A percentile compares a stretch with the other conserved stretches of the same genome.
These are phyloP conservation scores for Latheticus oryzae DNA, from an alignment of 2,888 invertebrate genomes.

Conservation along the genomic window DNA sequence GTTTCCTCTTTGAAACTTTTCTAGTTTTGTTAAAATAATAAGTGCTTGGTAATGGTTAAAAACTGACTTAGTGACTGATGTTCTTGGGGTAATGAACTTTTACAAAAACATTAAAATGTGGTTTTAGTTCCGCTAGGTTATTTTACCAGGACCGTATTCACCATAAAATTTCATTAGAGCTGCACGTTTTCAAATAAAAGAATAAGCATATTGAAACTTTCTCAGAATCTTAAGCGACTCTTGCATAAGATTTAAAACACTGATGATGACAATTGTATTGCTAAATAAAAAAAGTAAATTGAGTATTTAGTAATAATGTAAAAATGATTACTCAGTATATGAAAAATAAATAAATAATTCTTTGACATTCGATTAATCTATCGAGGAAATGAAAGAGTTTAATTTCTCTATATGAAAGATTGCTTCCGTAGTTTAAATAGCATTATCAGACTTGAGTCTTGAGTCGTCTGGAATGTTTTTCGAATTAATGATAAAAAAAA, in stretches of 20 bases:
- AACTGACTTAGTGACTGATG: slow-evolving; percentile 38
- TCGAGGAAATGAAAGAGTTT: slow-evolving; percentile 3
- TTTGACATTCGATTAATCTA: not conserved
- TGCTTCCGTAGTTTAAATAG: slow-evolving; percentile 5
- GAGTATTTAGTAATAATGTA: not conserved
- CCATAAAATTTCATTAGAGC: slow-evolving; percentile 41
- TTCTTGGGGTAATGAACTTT: slow-evolving; percentile 44
- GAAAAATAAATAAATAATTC: no score
- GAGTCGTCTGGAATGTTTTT: no score
- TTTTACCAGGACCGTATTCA: slow-evolving; percentile 41
- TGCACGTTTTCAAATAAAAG: slow-evolving; percentile 41
- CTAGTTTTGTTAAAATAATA: slow-evolving; percentile 30
- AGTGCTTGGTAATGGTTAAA: slow-evolving; percentile 37
- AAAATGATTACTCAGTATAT: no score
- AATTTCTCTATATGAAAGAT: slow-evolving; percentile 8
- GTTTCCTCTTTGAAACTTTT: slow-evolving; percentile 6
- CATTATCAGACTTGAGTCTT: no score
- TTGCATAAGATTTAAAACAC: slow-evolving; percentile 29
- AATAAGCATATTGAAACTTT: slow-evolving; percentile 39
- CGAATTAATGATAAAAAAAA: no score
- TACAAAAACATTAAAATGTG: slow-evolving; percentile 44
- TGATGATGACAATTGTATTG: slow-evolving; percentile 7
- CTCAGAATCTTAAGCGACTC: slow-evolving; percentile 30
- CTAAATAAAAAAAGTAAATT: slow-evolving; percentile 7
- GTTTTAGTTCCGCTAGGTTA: slow-evolving; percentile 44